A percentile compares a stretch with the other conserved stretches of the same genome.
Evolutionary conservation across 2,113 vertebrate genomes (phyloP).

Genomic region (Sminthopsis crassicaudata): DNA sequence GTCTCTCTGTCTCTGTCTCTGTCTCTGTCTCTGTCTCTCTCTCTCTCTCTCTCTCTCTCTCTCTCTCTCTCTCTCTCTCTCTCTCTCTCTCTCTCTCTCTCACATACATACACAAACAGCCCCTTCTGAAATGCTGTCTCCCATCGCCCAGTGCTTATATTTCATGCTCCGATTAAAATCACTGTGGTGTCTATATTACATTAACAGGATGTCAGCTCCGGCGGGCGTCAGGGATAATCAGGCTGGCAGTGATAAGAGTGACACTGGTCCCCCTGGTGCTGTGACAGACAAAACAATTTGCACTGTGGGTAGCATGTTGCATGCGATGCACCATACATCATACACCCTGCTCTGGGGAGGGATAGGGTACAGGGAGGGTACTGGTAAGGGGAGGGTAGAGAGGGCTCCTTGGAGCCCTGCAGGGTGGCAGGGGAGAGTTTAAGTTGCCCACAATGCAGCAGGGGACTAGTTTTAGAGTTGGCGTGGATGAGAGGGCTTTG

Average conservation of each 20-base stretch:
- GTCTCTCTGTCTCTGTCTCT: neutral
- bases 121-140: neutral
- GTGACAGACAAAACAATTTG: neutral
- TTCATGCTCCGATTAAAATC: slow-evolving; percentile 5
- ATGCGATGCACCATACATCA: neutral
- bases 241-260: neutral
- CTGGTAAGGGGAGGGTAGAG: neutral
- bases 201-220: slow-evolving; percentile 4
- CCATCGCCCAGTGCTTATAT: neutral
- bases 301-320: neutral
- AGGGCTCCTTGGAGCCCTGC: neutral
- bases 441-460: neutral
- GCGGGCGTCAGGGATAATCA: neutral
- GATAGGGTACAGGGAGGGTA: neutral
- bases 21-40: neutral
- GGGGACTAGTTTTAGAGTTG: neutral
- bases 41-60: neutral
- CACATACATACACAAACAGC: neutral
- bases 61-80: too few relatives aligned
- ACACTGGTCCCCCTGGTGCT: neutral
- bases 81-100: neutral
- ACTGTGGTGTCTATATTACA: slow-evolving; percentile 2
- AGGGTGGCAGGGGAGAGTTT: neutral
- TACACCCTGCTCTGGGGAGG: neutral
- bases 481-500: neutral